Base-by-base conservation (phyloP, 2,113 vertebrate species). In the Illadopsis cleaveri region DNA sequence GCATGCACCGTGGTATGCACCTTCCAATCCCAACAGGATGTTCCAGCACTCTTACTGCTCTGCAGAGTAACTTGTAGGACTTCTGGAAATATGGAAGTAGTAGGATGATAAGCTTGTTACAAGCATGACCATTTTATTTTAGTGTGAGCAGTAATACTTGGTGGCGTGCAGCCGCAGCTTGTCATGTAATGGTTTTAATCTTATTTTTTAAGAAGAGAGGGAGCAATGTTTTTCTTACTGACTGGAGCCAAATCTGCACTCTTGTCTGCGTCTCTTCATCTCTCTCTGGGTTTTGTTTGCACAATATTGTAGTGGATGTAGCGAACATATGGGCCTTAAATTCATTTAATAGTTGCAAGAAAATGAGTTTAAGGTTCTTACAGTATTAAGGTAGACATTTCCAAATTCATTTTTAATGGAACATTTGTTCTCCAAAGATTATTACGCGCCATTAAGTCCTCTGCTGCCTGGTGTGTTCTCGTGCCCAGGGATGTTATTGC, bases 361-460 rank as follows among this genome's bases (percentile, higher is more conserved):
- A 95, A 96, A 95, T 86, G 65, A 92, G 65, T 96, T 94, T 96
- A 94, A 94, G 79, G 88, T 93, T 95, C 93, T 95, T 96, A 86
- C 0, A 61, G 60, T 78, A 90, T 94, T 95, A 95, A 92, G 90
- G 93, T 93, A 93, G 96, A 64, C 47, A 8, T 96, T 96, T 94
- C 90, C 92, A 94, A 96, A 96, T 96, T 86, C 3, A 6, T 92
- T 94, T 93, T 96, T 96, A 95, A 88, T 96, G 88, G 96, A 92
- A 93, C 92, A 82, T 94, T 96, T 96, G 92, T 96, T 97, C 88
- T 95, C 90, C 70, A 60, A 89, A 92, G 92, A 86, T 94, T 88
- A 89, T 96, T 86, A 88, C 9, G 28, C 17, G 0, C 79, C 93
- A 90, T 96, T 97, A 95, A 92, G 82, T 86, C 77, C 64, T 81